Conservation (phyloP, 1,140 invertebrate species). For the Papilio xuthus region DNA sequence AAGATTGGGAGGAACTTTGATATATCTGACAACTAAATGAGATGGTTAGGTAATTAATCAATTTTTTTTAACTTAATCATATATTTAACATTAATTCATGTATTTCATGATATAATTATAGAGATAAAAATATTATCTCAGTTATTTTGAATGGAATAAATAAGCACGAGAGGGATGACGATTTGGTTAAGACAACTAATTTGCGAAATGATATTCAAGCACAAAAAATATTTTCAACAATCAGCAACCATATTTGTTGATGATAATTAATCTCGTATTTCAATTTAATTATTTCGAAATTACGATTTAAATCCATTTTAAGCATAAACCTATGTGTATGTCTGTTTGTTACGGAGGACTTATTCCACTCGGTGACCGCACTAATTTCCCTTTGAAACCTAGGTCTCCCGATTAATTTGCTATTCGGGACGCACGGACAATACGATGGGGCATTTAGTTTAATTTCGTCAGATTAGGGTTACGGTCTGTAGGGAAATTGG, state of each 20-base stretch:
- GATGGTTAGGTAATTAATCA: background rate
- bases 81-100: too few species aligned
- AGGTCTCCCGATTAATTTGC: conserved; percentile 25
- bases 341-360: background rate
- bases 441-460: background rate
- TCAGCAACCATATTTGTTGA: background rate
- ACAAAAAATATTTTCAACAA: background rate
- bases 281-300: background rate
- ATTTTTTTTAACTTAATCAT: too few species aligned
- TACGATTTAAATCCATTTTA: background rate
- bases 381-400: conserved; percentile 34
- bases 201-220: background rate
- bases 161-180: too few species aligned
- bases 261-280: background rate
- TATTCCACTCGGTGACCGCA: conserved; percentile 20
- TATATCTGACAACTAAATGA: background rate
- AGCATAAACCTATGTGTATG: conserved; percentile 23
- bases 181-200: too few species aligned
- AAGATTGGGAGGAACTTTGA: background rate
- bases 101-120: too few species aligned
- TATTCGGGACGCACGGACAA: background rate
- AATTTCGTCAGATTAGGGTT: conserved; percentile 26
- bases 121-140: too few species aligned
- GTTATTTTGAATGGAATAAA: too few species aligned
- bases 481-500: background rate